Base-by-base conservation (phyloP, 2,797 vertebrate genomes). In the Microctenopoma steveboyesi region DNA sequence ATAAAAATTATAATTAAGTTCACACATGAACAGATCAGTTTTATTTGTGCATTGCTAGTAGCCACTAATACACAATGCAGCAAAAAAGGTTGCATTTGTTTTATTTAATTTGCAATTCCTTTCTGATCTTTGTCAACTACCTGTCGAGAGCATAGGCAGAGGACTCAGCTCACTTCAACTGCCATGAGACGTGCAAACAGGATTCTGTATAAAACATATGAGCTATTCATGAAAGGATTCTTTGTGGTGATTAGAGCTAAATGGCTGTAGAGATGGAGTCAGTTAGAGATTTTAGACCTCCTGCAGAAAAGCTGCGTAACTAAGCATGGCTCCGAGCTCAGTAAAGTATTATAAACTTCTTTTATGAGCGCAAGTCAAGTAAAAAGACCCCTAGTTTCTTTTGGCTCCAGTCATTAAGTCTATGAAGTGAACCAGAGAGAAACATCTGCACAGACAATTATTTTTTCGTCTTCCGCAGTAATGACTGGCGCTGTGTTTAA, bases 351-450 rank as follows among this genome's bases (percentile, higher is more conserved):
- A 67, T 64, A 43, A 64, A 82, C 57, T 74, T 80, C 65, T 86
- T 78, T 83, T 78, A 74, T 59, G 74, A 77, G 74, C 7, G 4
- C 18, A 64, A 79, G 76, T 87, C 80, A 86, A 88, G 76, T 71
- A 78, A 79, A 77, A 86, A 76, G 48, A 83, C 79, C 68, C 35
- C 39, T 33, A 11, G 47, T 56, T 79, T 77, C 67, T 69, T 73
- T 58, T 67, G 28, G 57, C 83, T 85, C 54, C 53, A 79, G 73
- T 74, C 84, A 87, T 90, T 85, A 88, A 85, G 69, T 59, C 72
- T n/a, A 68, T 76, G 83, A 88, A 84, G 66, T 67, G 64, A 81
- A 86, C 76, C 67, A 57, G 61, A 79, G 49, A 80, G 64, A 79
- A 81, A 85, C 79, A 86, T 88, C 78, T 81, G 76, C 30, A 66